These are phyloP conservation scores for Thaumatotibia leucotreta DNA, from an alignment of 1,140 invertebrate species.

Conservation along the genomic window DNA sequence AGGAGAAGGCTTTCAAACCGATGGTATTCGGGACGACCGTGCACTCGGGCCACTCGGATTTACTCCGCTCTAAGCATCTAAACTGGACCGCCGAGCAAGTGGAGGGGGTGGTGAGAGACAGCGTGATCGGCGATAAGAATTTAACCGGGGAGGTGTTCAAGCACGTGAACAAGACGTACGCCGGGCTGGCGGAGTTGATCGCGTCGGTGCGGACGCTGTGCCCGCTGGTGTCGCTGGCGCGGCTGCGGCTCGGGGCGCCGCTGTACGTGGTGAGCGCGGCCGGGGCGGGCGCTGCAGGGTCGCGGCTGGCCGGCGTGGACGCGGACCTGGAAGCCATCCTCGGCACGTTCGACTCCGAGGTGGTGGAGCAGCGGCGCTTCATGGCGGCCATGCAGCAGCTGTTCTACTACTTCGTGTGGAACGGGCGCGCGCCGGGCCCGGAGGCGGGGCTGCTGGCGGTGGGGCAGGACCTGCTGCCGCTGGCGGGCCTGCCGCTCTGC, in stretches of 20 bases:
- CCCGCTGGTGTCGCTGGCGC: slow-evolving; percentile 82
- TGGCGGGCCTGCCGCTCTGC: slow-evolving; percentile 82
- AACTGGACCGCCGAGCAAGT: slow-evolving; percentile 81
- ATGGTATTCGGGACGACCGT: slow-evolving; percentile 85
- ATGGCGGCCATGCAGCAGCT: slow-evolving; percentile 87
- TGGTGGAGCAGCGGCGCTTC: slow-evolving; percentile 83
- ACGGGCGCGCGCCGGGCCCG: slow-evolving; percentile 79
- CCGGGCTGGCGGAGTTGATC: slow-evolving; percentile 83
- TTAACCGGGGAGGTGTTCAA: slow-evolving; percentile 79
- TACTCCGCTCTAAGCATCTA: slow-evolving; percentile 76
- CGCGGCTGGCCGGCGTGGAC: slow-evolving; percentile 42
- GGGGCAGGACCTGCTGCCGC: slow-evolving; percentile 81
- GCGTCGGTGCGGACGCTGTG: slow-evolving; percentile 88
- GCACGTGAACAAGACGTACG: slow-evolving; percentile 81
- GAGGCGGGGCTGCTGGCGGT: slow-evolving; percentile 79
- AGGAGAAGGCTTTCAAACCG: slow-evolving; percentile 64
- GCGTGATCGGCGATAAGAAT: slow-evolving; percentile 79
- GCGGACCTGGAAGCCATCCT: slow-evolving; percentile 84
- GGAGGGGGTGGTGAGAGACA: slow-evolving; percentile 79
- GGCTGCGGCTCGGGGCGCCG: slow-evolving; percentile 78
- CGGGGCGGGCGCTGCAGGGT: slow-evolving; percentile 38
- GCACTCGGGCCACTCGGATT: slow-evolving; percentile 80
- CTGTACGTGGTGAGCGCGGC: slow-evolving; percentile 83
- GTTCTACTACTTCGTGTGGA: slow-evolving; percentile 88
- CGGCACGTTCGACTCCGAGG: slow-evolving; percentile 83